phyloP scores from a whole-genome alignment of 2,888 invertebrate genomes.

The Eupeodes latifasciatus region DNA sequence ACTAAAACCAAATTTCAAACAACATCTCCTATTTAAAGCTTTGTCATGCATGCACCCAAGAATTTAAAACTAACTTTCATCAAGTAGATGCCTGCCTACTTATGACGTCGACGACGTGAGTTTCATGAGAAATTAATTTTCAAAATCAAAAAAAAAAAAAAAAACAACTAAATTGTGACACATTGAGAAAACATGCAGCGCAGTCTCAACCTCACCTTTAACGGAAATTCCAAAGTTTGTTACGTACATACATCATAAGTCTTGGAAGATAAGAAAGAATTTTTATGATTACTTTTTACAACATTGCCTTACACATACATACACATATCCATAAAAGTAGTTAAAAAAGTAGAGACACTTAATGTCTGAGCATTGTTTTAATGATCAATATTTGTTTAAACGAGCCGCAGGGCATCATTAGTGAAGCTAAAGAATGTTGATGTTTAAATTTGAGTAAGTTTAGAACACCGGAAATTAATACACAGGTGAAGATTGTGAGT shows the following conservation, averaged over 20 bases:
- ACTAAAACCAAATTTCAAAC: conserved; percentile 21
- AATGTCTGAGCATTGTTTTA: neutral
- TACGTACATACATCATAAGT: neutral
- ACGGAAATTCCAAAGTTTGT: conserved; percentile 22
- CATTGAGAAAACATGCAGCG: neutral
- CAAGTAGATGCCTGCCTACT: neutral
- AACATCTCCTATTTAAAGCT: neutral
- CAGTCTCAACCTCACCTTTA: conserved; percentile 18
- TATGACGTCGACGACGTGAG: conserved; percentile 17
- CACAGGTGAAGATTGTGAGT: too few relatives aligned
- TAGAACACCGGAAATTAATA: too few relatives aligned
- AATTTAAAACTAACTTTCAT: neutral
- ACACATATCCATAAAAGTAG: neutral
- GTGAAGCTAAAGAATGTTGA: too few relatives aligned
- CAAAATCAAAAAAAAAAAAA: conserved; percentile 4
- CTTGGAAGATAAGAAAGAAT: neutral
- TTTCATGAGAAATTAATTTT: conserved; percentile 5
- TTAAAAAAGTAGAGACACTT: neutral
- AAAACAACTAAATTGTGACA: conserved; percentile 1
- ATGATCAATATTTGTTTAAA: neutral
- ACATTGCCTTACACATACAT: neutral
- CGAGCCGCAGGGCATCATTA: neutral
- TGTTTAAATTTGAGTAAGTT: too few relatives aligned
- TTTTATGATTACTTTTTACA: conserved; percentile 11
- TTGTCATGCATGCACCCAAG: conserved; percentile 3